These are phyloP conservation scores for Sebastes itinus DNA, from an alignment of 2,797 vertebrate species.

Conservation along the genomic window DNA sequence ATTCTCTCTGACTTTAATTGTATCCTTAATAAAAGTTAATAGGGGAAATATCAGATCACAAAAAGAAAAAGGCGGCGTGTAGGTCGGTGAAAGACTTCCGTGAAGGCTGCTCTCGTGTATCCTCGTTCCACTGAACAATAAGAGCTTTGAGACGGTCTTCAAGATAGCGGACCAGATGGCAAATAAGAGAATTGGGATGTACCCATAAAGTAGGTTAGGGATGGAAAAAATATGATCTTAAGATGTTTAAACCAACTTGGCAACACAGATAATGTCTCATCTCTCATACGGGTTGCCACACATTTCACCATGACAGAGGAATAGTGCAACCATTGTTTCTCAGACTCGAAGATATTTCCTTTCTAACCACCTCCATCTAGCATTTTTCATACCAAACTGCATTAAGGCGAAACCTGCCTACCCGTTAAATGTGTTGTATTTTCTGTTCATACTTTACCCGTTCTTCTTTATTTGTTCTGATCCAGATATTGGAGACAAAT, in stretches of 20 bases:
- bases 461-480: conserved; percentile 41
- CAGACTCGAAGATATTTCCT: background rate
- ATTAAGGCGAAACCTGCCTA: background rate
- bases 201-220: background rate
- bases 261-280: background rate
- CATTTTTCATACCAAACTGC: background rate
- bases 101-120: background rate
- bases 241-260: background rate
- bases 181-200: too few relatives aligned
- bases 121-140: too few relatives aligned
- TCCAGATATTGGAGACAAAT: conserved; percentile 93
- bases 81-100: rapidly evolving
- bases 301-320: background rate
- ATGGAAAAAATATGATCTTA: background rate
- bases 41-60: background rate
- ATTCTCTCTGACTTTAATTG: background rate
- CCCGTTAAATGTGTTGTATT: background rate
- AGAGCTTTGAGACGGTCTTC: too few relatives aligned
- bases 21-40: background rate
- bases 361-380: background rate
- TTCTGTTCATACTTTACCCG: background rate
- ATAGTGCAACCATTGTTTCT: background rate
- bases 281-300: background rate
- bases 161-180: too few relatives aligned
- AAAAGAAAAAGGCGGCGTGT: background rate